Evolutionary conservation across 2,888 invertebrate species (phyloP).

Genomic region (Eulithis prunata): DNA sequence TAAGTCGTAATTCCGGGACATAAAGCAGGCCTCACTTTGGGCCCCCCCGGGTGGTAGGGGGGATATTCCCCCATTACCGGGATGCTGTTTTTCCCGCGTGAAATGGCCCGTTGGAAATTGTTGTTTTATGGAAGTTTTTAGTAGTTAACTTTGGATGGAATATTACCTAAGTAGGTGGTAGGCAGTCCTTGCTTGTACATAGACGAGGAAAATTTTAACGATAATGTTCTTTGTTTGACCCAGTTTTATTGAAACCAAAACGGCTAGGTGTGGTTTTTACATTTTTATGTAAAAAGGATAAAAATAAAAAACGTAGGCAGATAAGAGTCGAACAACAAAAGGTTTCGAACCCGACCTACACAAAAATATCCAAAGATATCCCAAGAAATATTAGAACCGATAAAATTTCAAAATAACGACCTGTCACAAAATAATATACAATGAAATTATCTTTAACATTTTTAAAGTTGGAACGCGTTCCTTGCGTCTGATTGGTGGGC

Average conservation of each 20-base stretch:
- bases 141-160: constrained; percentile 82
- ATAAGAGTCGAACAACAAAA: constrained; percentile 22
- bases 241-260: constrained; percentile 7
- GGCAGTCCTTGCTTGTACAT: constrained; percentile 65
- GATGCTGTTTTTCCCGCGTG: constrained; percentile 82
- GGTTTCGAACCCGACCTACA: constrained; percentile 31
- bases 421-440: constrained; percentile 84
- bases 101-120: constrained; percentile 84
- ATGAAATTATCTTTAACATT: constrained; percentile 83
- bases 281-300: not conserved
- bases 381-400: constrained; percentile 71
- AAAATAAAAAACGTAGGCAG: constrained; percentile 28
- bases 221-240: constrained; percentile 32
- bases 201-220: constrained; percentile 28
- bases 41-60: constrained; percentile 46
- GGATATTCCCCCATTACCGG: constrained; percentile 37
- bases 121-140: constrained; percentile 85
- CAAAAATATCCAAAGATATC: constrained; percentile 51
- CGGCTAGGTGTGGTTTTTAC: not conserved
- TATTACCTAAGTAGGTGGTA: constrained; percentile 62
- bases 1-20: constrained; percentile 83
- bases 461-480: constrained; percentile 73
- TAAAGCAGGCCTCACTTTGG: constrained; percentile 80
- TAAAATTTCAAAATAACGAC: constrained; percentile 82
- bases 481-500: constrained; percentile 70